Evolutionary conservation across 23 tunicate species (phyloP), one percentile per base, ranked within the genome.

Genomic region (Phallusia fumigata): DNA sequence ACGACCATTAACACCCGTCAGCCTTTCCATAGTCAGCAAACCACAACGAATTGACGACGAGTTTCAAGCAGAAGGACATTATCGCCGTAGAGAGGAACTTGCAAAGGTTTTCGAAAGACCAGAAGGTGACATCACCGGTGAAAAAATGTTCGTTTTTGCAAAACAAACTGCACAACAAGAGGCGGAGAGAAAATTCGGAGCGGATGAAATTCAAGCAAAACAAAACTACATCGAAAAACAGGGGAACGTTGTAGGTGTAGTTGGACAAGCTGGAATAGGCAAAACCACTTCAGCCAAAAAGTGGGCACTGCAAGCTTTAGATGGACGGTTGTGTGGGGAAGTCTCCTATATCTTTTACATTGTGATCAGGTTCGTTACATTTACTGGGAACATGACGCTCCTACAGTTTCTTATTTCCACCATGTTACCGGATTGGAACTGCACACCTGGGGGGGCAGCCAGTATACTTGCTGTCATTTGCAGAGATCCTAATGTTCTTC

Each of bases 231-330:
- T 58, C 26, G 28, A 58, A 58, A 58, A 58, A 24, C 69, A 58
- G 8, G 69, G 69, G 16, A 58, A 58, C 16, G 69, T 58, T 16
- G 1, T 58, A 58, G 69, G 69, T 16, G 28, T 58, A 6, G 16
- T 58, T 58, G 69, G 69, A 22, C 69, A 58, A 24, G 69, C 69
- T 58, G 69, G 69, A 58, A 58, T 58, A 21, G 69, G 69, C 8
- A 58, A 58, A 58, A 6, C 69, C 28, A 24, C 26, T 21, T 1
- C 13, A 6, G 1, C 69, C 69, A 58, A 58, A 24, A 22, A 58
- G 69, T 58, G 26, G 69, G 69, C 69, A 2, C 28, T 58, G 16
- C 69, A 58, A 58, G 69, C 69, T 21, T 6, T 58, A 24, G 3
- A 5, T 24, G 69, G 28, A 24, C 69, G 3, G 69, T 58, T 58